A percentile compares a stretch with the other conserved stretches of the same genome.
phyloP scores from a whole-genome alignment of 2,888 invertebrate genomes.

The Microctonus hyperodae region DNA sequence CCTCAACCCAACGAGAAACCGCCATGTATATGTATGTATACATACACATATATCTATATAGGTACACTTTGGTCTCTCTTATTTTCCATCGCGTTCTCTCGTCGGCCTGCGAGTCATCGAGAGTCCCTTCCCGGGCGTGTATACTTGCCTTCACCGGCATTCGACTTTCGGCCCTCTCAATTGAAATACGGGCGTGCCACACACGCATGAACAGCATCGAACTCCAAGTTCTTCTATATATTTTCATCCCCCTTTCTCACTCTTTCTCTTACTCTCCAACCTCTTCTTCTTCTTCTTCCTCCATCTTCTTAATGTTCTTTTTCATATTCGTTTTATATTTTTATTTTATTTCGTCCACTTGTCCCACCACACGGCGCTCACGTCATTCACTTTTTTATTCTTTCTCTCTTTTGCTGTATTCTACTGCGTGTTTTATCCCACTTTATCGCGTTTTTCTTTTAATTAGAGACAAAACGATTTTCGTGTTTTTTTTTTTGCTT shows the following conservation, averaged over 20 bases:
- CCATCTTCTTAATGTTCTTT: conserved; percentile 20
- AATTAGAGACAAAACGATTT: conserved; percentile 5
- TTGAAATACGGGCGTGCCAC: conserved; percentile 57
- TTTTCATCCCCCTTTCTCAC: too few species aligned
- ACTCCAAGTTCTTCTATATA: conserved; percentile 36
- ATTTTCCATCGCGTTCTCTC: conserved; percentile 10
- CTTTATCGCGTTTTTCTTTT: background rate
- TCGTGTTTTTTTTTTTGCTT: conserved; percentile 18
- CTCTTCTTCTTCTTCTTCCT: conserved; percentile 25
- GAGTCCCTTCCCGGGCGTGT: conserved; percentile 8
- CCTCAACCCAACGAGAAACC: background rate
- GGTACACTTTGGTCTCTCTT: conserved; percentile 18
- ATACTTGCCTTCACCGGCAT: conserved; percentile 44
- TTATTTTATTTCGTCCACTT: background rate
- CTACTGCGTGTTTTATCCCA: conserved; percentile 33
- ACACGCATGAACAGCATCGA: conserved; percentile 46
- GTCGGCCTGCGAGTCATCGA: conserved; percentile 22
- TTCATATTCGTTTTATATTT: conserved; percentile 13
- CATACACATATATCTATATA: conserved; percentile 34
- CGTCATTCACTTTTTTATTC: conserved; percentile 12
- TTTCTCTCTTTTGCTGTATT: background rate
- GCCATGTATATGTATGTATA: conserved; percentile 22
- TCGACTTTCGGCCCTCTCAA: conserved; percentile 55
- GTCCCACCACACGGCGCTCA: background rate
- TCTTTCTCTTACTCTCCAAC: conserved; percentile 27